Evolutionary conservation across 2,888 invertebrate species (phyloP).

Genomic region (Nomada hirtipes): DNA sequence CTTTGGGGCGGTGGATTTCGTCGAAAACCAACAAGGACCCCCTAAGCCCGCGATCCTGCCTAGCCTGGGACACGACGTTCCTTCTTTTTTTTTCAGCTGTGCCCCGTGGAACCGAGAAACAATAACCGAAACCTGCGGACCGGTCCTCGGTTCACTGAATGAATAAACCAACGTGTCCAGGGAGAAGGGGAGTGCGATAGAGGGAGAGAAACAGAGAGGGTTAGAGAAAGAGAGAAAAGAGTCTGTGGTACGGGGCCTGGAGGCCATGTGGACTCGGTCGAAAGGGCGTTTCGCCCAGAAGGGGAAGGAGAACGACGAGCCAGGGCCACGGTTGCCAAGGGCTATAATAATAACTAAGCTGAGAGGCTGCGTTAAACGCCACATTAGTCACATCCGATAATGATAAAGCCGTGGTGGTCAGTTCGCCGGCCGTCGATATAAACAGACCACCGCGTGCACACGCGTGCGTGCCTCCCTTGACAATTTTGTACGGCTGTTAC

Average conservation of each 20-base stretch:
- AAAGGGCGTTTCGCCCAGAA: constrained; percentile 65
- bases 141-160: constrained; percentile 62
- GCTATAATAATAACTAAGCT: constrained; percentile 79
- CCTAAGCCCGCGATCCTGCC: constrained; percentile 18
- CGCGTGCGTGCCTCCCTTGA: constrained; percentile 50
- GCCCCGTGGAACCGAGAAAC: constrained; percentile 64
- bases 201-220: constrained; percentile 54
- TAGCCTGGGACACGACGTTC: constrained; percentile 31
- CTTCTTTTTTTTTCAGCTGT: constrained; percentile 34
- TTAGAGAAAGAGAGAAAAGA: neutral
- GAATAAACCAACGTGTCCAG: constrained; percentile 69
- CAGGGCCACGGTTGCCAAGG: constrained; percentile 73
- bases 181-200: constrained; percentile 49
- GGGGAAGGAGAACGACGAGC: constrained; percentile 31
- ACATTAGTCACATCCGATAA: constrained; percentile 81
- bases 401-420: constrained; percentile 76
- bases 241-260: constrained; percentile 57
- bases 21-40: constrained; percentile 56
- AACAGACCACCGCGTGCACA: constrained; percentile 61
- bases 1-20: constrained; percentile 38
- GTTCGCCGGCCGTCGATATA: constrained; percentile 71
- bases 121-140: constrained; percentile 69
- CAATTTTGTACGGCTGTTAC: constrained; percentile 49
- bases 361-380: constrained; percentile 79
- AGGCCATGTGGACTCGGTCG: constrained; percentile 68